Base-by-base conservation (phyloP, 2,113 vertebrate genomes). In the Bos indicus region DNA sequence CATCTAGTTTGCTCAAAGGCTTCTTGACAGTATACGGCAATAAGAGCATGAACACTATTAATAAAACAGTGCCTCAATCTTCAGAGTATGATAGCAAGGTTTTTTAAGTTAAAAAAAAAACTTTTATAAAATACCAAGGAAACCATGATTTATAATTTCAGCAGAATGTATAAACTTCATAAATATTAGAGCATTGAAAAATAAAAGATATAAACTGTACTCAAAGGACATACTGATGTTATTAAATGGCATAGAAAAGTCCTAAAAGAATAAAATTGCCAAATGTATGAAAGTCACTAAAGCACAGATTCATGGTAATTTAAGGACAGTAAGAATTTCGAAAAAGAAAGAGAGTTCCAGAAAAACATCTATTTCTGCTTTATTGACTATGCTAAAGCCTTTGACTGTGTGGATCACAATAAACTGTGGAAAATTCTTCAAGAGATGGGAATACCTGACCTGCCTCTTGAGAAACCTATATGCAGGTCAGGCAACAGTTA, bases 231-330 rank as follows among this genome's bases (percentile, higher is more conserved):
- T 54, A 93, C 0, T 90, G n/a, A 74, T 64, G 2, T 91, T 87
- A 95, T 56, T 81, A 83, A 96, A 97, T 77, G 71, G 25, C 51
- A 71, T 2, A 91, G 54, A 82, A 95, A 93, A 95, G 21, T 90
- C 40, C 43, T 86, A 91, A 93, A 2, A 93, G 52, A 91, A 96
- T 89, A 16, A 92, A 95, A 56, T 15, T 81, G 51, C 6, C 46
- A 95, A 91, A 91, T 78, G 51, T 43, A 93, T 88, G 43, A 51
- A 91, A 81, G 10, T 86, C 21, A 80, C 26, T 60, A 64, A 87
- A 97, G 30, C 10, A 94, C 36, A 43, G 15, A 93, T 40, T 71
- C 74, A 95, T 6, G 33, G 52, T 78, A 30, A 89, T 80, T 33
- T 30, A 95, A 86, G 16, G n/a, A 85, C 7, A 62, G 7, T 51